These are phyloP conservation scores for Melieria omissa DNA, from an alignment of 2,888 invertebrate species.

Conservation along the genomic window DNA sequence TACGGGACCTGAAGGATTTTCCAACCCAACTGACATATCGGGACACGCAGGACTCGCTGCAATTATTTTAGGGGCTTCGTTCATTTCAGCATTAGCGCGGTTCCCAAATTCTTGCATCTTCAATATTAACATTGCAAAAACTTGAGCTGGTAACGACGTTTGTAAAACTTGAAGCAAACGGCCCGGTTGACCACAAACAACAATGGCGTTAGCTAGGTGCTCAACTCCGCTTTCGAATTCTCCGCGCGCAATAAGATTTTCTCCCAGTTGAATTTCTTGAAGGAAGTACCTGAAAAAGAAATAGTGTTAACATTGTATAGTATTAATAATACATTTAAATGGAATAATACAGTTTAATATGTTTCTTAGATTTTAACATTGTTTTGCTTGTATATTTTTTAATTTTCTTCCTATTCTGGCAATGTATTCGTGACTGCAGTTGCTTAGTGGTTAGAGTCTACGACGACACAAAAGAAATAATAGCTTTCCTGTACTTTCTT, in stretches of 20 bases:
- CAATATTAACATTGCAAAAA: conserved; percentile 89
- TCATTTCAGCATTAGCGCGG: conserved; percentile 54
- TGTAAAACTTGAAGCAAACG: conserved; percentile 73
- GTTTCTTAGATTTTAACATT: too few species aligned
- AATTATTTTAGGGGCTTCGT: conserved; percentile 55
- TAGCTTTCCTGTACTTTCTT: too few species aligned
- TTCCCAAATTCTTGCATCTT: conserved; percentile 69
- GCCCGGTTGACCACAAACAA: conserved; percentile 88
- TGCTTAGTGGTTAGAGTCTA: too few species aligned
- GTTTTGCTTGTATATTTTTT: too few species aligned
- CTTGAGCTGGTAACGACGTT: conserved; percentile 94
- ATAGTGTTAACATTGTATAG: conserved; percentile 9
- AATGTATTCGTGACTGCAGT: too few species aligned
- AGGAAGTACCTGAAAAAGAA: conserved; percentile 68
- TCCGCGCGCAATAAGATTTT: conserved; percentile 87
- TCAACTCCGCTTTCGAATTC: conserved; percentile 92
- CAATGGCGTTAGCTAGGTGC: conserved; percentile 96
- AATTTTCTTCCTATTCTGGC: too few species aligned
- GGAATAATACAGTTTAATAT: too few species aligned
- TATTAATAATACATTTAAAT: too few species aligned
- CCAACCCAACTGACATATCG: conserved; percentile 51
- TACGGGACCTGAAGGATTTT: conserved; percentile 50
- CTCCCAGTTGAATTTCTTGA: conserved; percentile 90
- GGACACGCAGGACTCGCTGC: conserved; percentile 48
- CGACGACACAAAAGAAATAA: too few species aligned